Base-by-base conservation (phyloP, 2,888 invertebrate species). In the Capitulum mitella region DNA sequence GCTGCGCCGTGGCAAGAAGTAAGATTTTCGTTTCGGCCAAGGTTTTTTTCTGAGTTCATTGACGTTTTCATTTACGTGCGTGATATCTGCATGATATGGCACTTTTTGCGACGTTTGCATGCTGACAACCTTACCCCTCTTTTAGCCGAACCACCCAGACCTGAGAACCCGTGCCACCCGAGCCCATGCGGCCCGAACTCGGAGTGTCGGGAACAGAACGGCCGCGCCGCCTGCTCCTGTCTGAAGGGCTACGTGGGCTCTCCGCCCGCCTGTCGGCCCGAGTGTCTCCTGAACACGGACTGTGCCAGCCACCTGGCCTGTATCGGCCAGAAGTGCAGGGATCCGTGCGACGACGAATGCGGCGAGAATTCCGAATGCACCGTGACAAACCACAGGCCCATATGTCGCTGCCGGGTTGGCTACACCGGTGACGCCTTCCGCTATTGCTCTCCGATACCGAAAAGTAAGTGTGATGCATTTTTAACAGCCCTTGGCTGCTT, bases 191-290 rank as follows among this genome's bases (percentile, higher is more conserved):
- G 93, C 94, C 84, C 83, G 48, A 83, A 84, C 81, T 83, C 92
- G 46, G 87, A 89, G 82, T 93, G 93, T 83, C 88, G 88, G 83
- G 89, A 81, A 40, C 91, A 93, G 14, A 91, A 91, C 81, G 93
- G 94, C 83, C 91, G 92, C 0, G 93, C 93, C 0, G 91, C 92
- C 1, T 95, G 95, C 84, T 91, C 90, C 12, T 83, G 84, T 75
- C 78, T 58, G 81, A 82, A 80, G 78, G 82, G 77, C 48, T 83
- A 79, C 78, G 80, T 79, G 34, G 82, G 82, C 77, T 78, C 78
- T 19, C 93, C 94, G 74, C 16, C 91, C 90, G 84, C 93, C 93
- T 94, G 93, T 89, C 92, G 82, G 91, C 92, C 94, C 83, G 92
- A 93, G 86, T 76, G 93, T 84, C 87, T 92, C 83, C 90, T 92